Conservation (phyloP, 1,140 invertebrate genomes). For the Anastrepha ludens region DNA sequence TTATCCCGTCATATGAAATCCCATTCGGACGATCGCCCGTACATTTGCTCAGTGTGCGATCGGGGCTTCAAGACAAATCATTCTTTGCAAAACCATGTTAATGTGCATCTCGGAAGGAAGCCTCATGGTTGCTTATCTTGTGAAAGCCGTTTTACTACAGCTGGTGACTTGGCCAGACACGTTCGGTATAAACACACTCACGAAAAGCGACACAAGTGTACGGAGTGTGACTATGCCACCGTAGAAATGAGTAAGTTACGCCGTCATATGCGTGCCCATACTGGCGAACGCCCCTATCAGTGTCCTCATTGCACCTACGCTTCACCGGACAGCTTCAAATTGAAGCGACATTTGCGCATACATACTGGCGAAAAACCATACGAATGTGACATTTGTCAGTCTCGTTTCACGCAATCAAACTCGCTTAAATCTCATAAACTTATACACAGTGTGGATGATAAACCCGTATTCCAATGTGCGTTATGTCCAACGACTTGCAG, state of each 20-base stretch:
- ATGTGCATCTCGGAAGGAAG: constrained; percentile 96
- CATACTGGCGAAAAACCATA: constrained; percentile 91
- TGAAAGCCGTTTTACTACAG: constrained; percentile 95
- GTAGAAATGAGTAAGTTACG: constrained; percentile 95
- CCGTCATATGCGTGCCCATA: constrained; percentile 94
- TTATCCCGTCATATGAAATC: constrained; percentile 95
- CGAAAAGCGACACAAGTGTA: constrained; percentile 96
- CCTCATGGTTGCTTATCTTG: constrained; percentile 96
- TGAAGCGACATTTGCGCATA: constrained; percentile 95
- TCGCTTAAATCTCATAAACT: constrained; percentile 95
- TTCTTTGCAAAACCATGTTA: constrained; percentile 95
- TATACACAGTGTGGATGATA: constrained; percentile 94
- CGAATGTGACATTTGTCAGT: constrained; percentile 93
- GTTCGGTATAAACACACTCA: constrained; percentile 94
- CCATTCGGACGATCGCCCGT: constrained; percentile 95
- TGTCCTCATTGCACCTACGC: constrained; percentile 98
- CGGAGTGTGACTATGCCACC: constrained; percentile 95
- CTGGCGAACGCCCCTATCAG: constrained; percentile 82
- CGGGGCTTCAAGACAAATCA: constrained; percentile 95
- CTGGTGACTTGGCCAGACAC: constrained; percentile 94
- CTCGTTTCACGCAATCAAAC: constrained; percentile 96
- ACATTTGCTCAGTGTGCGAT: constrained; percentile 94
- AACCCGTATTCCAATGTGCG: constrained; percentile 96
- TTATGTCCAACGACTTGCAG: constrained; percentile 97
- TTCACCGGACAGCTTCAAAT: constrained; percentile 97